A percentile compares a stretch with the other conserved stretches of the same genome.
Conservation (phyloP, 64 coral and sea anemone genomes). For the Acropora tenuis region DNA sequence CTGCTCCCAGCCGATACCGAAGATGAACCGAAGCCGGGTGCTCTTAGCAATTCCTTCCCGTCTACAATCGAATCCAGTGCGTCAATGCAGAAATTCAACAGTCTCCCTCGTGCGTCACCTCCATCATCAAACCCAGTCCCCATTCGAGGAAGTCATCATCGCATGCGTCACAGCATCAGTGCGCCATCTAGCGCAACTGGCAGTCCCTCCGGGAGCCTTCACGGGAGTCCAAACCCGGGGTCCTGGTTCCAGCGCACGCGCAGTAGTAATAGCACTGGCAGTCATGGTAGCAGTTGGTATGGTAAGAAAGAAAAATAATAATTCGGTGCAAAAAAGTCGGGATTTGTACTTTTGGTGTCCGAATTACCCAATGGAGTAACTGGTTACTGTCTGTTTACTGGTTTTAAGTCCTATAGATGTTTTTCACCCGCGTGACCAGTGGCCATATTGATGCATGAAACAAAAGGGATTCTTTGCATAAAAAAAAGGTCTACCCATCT, state of each 20-base stretch:
- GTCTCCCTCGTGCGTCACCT: constrained; percentile 62
- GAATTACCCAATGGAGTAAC: too few species aligned
- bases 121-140: constrained; percentile 84
- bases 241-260: constrained; percentile 67
- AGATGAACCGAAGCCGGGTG: constrained; percentile 35
- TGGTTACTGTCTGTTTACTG: too few species aligned
- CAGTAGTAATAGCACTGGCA: constrained; percentile 88
- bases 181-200: constrained; percentile 85
- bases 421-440: too few species aligned
- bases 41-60: constrained; percentile 76
- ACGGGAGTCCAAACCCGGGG: constrained; percentile 75
- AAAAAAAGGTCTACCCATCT: too few species aligned
- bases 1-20: constrained; percentile 47
- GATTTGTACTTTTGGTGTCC: not conserved
- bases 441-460: too few species aligned
- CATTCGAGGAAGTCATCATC: constrained; percentile 68
- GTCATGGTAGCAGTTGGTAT: constrained; percentile 86
- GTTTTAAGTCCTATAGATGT: too few species aligned
- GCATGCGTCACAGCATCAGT: constrained; percentile 73
- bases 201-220: constrained; percentile 87
- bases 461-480: too few species aligned
- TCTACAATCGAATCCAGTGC: constrained; percentile 53
- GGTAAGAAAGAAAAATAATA: constrained; percentile 45
- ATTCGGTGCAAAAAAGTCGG: not conserved
- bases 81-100: constrained; percentile 57